Base-by-base conservation (phyloP, 2,797 vertebrate species). In the Tenualosa ilisha region DNA sequence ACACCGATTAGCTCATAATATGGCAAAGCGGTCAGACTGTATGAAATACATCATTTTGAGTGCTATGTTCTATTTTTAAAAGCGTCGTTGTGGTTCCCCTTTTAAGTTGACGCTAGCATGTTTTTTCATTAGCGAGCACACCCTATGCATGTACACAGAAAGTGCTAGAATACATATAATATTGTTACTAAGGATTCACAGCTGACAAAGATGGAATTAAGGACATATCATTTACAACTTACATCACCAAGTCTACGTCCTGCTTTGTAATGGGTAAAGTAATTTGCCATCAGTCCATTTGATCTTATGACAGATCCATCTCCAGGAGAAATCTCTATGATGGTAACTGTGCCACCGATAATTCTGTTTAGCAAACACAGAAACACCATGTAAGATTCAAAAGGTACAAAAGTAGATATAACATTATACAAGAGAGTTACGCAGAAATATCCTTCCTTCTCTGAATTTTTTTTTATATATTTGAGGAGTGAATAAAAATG, bases 221-320 rank as follows among this genome's bases (percentile, higher is more conserved):
- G 26, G 15, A 20, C 13, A 61, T 49, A 72, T 4, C 84, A 51
- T n/a, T 0, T 81, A 72, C 68, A 83, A 49, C 72, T 15, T 93
- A 97, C 97, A 96, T 91, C 91, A 79, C 89, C 92, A 85, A 92
- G 92, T 83, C 86, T 91, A 83, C 91, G 90, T 26, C 93, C 90
- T 54, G 93, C 84, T 84, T 91, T 93, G 89, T 94, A 92, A 90
- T 92, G 96, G 6, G 92, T 90, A 79, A 97, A 99, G 92, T 98
- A 99, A 84, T 93, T 95, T 84, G 93, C 95, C 86, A 95, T 91
- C 81, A 94, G 84, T 81, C 95, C 95, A 59, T 97, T 96, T 79
- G 98, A 98, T 82, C 95, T 95, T 84, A 98, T 96, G 91, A 97
- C 91, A 31, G 97, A 97, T 56, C 96, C 96, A 91, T 98, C 97